Evolutionary conservation across 1,140 invertebrate genomes (phyloP).

Genomic region (Drosophila sp.): DNA sequence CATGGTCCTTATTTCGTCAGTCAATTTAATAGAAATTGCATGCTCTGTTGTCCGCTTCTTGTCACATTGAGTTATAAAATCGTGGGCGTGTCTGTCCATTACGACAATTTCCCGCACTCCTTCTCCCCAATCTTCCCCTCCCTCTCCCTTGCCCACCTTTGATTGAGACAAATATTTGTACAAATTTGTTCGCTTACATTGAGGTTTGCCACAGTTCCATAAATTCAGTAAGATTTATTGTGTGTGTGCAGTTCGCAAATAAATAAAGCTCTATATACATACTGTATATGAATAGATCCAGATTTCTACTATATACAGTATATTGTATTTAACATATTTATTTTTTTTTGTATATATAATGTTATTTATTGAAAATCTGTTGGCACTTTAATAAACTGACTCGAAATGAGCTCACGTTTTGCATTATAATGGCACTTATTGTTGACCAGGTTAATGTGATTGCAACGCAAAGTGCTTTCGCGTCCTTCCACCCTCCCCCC

Average conservation of each 20-base stretch:
- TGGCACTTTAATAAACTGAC: conserved; percentile 62
- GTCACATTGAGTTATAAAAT: conserved; percentile 73
- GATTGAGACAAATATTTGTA: conserved; percentile 80
- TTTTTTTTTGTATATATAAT: not conserved
- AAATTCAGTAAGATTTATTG: conserved; percentile 75
- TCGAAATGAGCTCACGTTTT: conserved; percentile 69
- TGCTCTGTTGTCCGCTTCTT: conserved; percentile 39
- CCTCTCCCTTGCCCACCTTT: conserved; percentile 28
- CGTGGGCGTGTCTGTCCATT: conserved; percentile 7
- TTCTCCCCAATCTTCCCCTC: not conserved
- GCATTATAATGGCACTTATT: conserved; percentile 64
- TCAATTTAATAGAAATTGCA: conserved; percentile 67
- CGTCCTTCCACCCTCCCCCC: not conserved
- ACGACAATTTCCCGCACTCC: conserved; percentile 10
- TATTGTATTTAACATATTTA: conserved; percentile 1
- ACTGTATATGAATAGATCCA: not conserved
- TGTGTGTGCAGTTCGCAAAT: conserved; percentile 20
- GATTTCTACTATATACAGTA: not conserved
- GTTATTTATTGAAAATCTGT: conserved; percentile 27
- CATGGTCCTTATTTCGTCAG: conserved; percentile 36
- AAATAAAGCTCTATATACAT: not conserved
- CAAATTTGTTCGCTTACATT: conserved; percentile 53
- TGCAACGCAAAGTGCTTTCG: conserved; percentile 33
- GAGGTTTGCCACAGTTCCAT: conserved; percentile 54
- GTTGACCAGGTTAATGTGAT: conserved; percentile 62